Base-by-base conservation (phyloP, 2,888 invertebrate genomes). In the Pyrochroa serraticornis region DNA sequence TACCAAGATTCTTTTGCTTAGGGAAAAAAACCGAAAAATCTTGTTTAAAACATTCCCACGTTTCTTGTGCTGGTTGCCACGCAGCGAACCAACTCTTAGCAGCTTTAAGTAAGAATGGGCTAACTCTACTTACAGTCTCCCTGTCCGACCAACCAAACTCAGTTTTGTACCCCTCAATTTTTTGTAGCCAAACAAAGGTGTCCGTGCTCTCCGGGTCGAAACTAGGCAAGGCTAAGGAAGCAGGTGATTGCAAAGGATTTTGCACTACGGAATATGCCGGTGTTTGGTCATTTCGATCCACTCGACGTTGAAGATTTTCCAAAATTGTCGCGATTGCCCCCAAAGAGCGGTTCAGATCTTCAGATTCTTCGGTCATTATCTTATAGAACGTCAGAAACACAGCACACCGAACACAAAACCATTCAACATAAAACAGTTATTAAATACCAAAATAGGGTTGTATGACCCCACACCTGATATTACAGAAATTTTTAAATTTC, bases 51-150 rank as follows among this genome's bases (percentile, higher is more conserved):
- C 22, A 22, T 22, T 22, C 22, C 22, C 22, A 22, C 22, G 22
- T 22, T 22, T 22, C 22, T 5, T 22, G 3, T 22, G 22, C 22
- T 22, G 22, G 22, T 22, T 22, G 22, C 22, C 60, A 57, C 1
- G 65, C 60, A 22, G 42, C 36, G 14, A 33, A 41, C 52, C 51
- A 57, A 30, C 51, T 37, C 43, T 57, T 37, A 1, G 57, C 57
- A 8, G 57, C 44, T 57, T 57, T 57, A 32, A 57, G 38, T 52
- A 57, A 57, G 51, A 45, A 52, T 38, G 57, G 51, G 22, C 51
- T 41, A 34, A 57, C 51, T 57, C 57, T 57, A 46, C 52, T 57
- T 46, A 57, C 57, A 46, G 57, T 57, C 51, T 57, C 51, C 13
- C 52, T 36, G 35, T 57, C 57, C 5, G 51, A 46, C 58, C 52